A percentile compares a stretch with the other conserved stretches of the same genome.
phyloP scores from a whole-genome alignment of 2,797 vertebrate genomes.

The Cacajao melanocephalus region DNA sequence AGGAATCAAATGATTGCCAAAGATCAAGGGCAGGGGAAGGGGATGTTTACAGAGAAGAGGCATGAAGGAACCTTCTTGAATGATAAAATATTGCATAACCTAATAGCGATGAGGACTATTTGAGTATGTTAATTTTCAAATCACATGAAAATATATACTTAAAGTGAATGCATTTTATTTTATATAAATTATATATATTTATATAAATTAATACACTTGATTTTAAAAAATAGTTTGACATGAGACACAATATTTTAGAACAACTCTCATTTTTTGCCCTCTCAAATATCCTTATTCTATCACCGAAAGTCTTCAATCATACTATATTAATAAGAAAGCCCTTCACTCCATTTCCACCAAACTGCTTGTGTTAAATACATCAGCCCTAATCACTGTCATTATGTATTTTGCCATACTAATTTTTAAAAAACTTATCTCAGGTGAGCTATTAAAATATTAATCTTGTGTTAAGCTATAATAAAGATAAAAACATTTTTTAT shows the following conservation, averaged over 20 bases:
- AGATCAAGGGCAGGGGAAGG: accelerated
- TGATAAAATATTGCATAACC: not conserved
- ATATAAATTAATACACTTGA: not conserved
- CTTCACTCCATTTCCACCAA: not conserved
- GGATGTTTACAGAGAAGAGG: not conserved
- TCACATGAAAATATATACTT: not conserved
- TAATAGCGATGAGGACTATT: not conserved
- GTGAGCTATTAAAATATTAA: not conserved
- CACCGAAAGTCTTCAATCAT: not conserved
- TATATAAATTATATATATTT: not conserved
- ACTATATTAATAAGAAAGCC: not conserved
- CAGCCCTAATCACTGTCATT: not conserved
- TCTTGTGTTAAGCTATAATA: not conserved
- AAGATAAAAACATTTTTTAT: not conserved
- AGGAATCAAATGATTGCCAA: not conserved
- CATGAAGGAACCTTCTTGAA: not conserved
- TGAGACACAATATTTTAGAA: not conserved
- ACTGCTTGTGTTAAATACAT: not conserved
- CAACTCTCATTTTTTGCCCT: not conserved
- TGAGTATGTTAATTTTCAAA: not conserved
- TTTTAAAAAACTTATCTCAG: not conserved
- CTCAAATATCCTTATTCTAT: not conserved
- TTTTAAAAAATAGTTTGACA: not conserved
- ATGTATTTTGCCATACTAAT: not conserved
- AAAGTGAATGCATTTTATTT: not conserved